Conservation (phyloP, 2,113 vertebrate genomes). For the Pelecanoides urinatrix region DNA sequence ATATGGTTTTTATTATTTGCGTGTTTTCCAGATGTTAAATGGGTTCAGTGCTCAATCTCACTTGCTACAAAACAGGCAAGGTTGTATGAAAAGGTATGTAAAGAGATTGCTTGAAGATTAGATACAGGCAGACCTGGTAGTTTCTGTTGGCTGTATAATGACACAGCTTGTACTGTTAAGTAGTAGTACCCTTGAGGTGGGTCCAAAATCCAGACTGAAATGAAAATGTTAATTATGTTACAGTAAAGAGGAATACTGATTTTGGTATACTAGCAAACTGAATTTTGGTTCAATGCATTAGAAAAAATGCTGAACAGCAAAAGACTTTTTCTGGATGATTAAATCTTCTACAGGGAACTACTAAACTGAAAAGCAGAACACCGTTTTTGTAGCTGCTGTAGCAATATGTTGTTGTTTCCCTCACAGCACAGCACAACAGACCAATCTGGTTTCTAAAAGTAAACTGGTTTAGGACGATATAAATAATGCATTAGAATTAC, state of each 20-base stretch:
- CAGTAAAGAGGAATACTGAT: background rate
- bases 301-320: background rate
- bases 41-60: background rate
- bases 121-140: background rate
- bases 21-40: background rate
- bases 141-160: background rate
- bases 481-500: conserved; percentile 5
- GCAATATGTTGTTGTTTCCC: background rate
- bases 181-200: background rate
- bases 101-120: background rate
- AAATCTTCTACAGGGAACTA: background rate
- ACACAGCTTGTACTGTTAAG: background rate
- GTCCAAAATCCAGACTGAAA: background rate
- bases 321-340: background rate
- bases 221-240: background rate
- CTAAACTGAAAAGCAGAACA: background rate
- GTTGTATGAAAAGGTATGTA: background rate
- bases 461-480: background rate
- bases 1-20: background rate
- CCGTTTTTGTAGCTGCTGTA: background rate
- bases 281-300: background rate
- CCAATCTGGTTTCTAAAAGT: background rate
- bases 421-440: background rate
- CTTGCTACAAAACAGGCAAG: background rate
- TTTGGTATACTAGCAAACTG: background rate